Conservation (phyloP, 1,140 invertebrate genomes). For the Drosophila rufa region DNA sequence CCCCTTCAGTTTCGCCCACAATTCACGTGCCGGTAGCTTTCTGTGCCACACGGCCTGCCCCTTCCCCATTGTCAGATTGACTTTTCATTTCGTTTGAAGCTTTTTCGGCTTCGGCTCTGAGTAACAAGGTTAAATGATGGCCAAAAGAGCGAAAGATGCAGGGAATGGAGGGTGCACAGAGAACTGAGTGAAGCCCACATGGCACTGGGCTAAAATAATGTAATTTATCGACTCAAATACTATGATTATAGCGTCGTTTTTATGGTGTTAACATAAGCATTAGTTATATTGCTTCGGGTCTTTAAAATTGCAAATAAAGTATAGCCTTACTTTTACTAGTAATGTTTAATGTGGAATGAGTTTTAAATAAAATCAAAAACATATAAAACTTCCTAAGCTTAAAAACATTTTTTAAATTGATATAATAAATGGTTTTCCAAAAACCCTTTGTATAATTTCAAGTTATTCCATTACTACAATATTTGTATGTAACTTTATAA, state of each 20-base stretch:
- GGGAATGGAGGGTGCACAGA: neutral
- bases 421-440: too few relatives aligned
- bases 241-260: too few relatives aligned
- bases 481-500: neutral
- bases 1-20: neutral
- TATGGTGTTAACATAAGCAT: neutral
- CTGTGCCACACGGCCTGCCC: constrained; percentile 47
- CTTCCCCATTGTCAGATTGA: constrained; percentile 42
- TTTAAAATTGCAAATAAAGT: neutral
- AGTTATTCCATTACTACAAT: neutral
- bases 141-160: constrained; percentile 30
- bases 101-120: constrained; percentile 24
- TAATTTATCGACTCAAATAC: neutral
- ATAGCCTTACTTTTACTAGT: neutral
- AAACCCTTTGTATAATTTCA: too few relatives aligned
- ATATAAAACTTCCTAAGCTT: too few relatives aligned
- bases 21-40: constrained; percentile 55
- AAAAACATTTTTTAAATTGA: too few relatives aligned
- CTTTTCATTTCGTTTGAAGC: constrained; percentile 55
- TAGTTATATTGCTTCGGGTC: neutral
- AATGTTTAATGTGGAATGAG: too few relatives aligned
- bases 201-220: constrained; percentile 10
- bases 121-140: constrained; percentile 55
- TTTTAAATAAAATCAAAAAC: too few relatives aligned
- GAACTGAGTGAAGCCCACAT: constrained; percentile 1